phyloP scores from a whole-genome alignment of 2,888 invertebrate species.

The Machimus rusticus region DNA sequence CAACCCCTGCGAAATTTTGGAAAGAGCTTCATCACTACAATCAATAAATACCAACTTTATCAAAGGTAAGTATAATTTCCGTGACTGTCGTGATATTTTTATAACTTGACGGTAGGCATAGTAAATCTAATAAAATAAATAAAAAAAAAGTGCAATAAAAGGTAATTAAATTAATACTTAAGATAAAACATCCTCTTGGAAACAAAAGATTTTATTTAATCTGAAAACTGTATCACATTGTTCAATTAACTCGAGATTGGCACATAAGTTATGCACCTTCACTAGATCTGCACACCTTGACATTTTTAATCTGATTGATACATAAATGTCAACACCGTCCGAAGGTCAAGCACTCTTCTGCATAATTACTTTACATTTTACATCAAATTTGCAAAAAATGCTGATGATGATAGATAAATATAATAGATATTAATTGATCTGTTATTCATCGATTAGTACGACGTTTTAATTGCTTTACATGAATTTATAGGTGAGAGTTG shows the following conservation, averaged over 20 bases:
- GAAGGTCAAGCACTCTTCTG: not conserved
- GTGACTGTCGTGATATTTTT: not conserved
- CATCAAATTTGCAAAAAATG: not conserved
- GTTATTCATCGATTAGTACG: not conserved
- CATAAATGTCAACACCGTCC: not conserved
- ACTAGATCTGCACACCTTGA: not conserved
- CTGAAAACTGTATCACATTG: not conserved
- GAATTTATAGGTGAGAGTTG: not conserved
- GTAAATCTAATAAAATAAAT: not conserved
- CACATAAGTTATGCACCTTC: not conserved
- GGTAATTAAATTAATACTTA: not conserved
- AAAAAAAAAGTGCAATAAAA: not conserved
- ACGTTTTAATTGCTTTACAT: not conserved
- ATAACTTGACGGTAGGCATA: not conserved
- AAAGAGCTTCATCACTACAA: not conserved
- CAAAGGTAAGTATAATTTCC: not conserved
- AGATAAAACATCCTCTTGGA: not conserved
- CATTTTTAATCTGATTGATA: not conserved
- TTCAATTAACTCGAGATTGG: not conserved
- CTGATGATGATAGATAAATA: not conserved
- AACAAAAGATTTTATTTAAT: not conserved
- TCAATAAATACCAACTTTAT: not conserved
- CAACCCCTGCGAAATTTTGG: not conserved
- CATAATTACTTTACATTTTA: not conserved
- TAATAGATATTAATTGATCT: no score